phyloP scores from a whole-genome alignment of 2,113 vertebrate species.

The Redunca redunca region DNA sequence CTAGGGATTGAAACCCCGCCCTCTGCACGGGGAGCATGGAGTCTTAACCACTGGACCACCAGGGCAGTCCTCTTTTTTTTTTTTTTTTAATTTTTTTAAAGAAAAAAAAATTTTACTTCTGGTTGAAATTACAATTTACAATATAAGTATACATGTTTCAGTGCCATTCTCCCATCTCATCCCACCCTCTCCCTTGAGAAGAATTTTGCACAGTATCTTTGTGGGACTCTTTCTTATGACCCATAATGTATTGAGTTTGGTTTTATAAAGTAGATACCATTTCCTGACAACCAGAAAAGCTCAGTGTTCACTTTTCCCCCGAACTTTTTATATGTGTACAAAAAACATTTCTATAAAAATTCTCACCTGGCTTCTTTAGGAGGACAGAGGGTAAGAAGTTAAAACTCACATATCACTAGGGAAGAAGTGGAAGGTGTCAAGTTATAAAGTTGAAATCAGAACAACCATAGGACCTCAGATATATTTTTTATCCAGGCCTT shows the following conservation, averaged over 20 bases:
- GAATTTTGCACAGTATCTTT: not conserved
- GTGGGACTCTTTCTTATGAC: not conserved
- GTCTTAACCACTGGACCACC: not conserved
- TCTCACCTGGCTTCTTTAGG: constrained; percentile 17
- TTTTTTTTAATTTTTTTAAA: too few species aligned
- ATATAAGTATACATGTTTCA: too few species aligned
- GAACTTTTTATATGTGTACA: constrained; percentile 42
- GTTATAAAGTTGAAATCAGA: constrained; percentile 33
- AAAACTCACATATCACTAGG: not conserved
- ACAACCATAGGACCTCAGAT: not conserved
- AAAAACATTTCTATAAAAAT: constrained; percentile 48
- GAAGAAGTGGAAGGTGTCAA: not conserved
- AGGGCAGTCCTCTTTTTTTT: not conserved
- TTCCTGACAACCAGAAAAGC: constrained; percentile 36
- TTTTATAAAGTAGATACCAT: not conserved
- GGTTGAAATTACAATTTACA: too few species aligned
- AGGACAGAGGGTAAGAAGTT: not conserved
- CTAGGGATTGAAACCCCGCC: not conserved
- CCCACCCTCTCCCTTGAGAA: too few species aligned
- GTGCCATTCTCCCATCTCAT: too few species aligned
- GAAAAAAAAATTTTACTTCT: too few species aligned
- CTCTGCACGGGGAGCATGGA: not conserved
- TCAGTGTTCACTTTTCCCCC: not conserved
- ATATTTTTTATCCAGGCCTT: not conserved
- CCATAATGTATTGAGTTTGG: not conserved